Conservation (phyloP, 2,888 invertebrate species). For the Resseliella maxima region DNA sequence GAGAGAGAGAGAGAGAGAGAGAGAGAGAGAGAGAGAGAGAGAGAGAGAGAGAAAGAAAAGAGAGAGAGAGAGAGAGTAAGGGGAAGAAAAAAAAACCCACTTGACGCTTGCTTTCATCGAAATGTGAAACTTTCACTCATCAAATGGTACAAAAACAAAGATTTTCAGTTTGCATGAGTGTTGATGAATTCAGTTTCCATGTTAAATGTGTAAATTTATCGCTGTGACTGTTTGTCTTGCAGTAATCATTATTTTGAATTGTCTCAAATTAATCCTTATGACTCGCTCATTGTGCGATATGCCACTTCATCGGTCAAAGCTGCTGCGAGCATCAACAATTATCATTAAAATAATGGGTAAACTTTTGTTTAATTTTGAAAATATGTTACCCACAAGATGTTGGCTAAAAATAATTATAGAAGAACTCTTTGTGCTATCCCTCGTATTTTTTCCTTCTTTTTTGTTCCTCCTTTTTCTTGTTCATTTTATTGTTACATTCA, state of each 20-base stretch:
- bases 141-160: background rate
- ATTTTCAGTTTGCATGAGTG: background rate
- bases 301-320: constrained; percentile 28
- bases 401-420: background rate
- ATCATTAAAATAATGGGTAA: constrained; percentile 20
- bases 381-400: constrained; percentile 47
- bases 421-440: too few relatives aligned
- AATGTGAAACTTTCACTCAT: background rate
- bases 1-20: too few relatives aligned
- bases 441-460: too few relatives aligned
- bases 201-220: constrained; percentile 33
- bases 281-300: background rate
- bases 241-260: constrained; percentile 40
- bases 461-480: too few relatives aligned
- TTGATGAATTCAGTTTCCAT: too few relatives aligned
- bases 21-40: too few relatives aligned
- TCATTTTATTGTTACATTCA: too few relatives aligned
- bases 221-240: constrained; percentile 13
- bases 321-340: background rate
- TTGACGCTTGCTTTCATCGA: background rate
- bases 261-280: constrained; percentile 46
- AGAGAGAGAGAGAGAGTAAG: too few relatives aligned
- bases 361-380: constrained; percentile 15
- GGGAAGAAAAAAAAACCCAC: background rate
- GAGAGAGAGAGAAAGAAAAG: too few relatives aligned